Evolutionary conservation across 53 echinoderm and acorn worm species (phyloP).

Genomic region (Arbacia lixula): DNA sequence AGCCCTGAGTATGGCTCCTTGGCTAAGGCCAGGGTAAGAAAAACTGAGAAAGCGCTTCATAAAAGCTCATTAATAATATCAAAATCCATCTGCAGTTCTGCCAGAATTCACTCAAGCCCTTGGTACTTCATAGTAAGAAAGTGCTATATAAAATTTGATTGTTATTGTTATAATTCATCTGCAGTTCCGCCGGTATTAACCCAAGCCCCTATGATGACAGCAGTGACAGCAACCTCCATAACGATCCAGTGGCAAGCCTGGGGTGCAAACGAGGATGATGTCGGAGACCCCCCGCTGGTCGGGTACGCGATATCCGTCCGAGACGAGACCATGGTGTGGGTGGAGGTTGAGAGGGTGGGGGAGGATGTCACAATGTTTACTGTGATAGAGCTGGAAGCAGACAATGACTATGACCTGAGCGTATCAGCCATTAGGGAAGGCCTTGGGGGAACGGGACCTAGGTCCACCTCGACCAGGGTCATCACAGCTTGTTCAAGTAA

Average conservation of each 20-base stretch:
- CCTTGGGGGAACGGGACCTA: background rate
- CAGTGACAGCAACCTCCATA: background rate
- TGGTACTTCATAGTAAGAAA: no score
- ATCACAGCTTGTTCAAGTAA: conserved; percentile 9
- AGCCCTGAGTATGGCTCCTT: no score
- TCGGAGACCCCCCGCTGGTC: conserved; percentile 4
- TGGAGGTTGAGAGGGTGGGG: background rate
- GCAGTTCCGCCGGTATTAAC: background rate
- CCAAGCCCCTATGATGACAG: background rate
- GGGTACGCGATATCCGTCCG: background rate
- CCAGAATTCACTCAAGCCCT: no score
- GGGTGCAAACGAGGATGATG: background rate
- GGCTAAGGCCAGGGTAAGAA: no score
- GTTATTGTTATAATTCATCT: no score
- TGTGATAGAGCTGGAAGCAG: background rate
- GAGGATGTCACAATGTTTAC: background rate
- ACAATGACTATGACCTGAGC: background rate
- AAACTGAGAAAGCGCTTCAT: no score
- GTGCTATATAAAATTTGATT: no score
- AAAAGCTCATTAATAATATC: no score
- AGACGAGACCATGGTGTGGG: background rate
- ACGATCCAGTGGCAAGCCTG: background rate
- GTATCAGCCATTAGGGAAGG: conserved; percentile 25
- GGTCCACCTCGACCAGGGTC: background rate
- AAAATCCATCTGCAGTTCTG: no score